Evolutionary conservation across 2,888 invertebrate genomes (phyloP), one percentile per base, ranked within the genome.

Genomic region (Lepidocyrtoides sp.): DNA sequence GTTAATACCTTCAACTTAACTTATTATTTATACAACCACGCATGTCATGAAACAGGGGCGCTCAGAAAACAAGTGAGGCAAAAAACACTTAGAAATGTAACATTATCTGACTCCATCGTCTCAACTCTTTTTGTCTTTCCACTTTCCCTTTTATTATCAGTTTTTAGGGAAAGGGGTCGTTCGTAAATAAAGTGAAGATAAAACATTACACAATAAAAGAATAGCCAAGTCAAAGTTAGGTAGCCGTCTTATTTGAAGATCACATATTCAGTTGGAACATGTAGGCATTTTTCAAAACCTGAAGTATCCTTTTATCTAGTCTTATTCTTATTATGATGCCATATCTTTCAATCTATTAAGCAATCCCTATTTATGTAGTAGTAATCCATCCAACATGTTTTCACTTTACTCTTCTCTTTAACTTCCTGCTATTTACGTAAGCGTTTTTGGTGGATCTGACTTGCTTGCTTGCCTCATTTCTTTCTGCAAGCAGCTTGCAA

Each of bases 311-410:
- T 60, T 79, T 81, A 69, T 81, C 79, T 66, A 36, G 79, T 79
- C 66, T 63, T 66, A 51, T 14, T n/a, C 79, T 81, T n/a, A 81
- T 48, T 63, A 54, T 79, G 44, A 75, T 69, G 63, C 51, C 14
- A 8, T 66, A 10, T 29, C 77, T 63, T 44, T 54, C 66, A 60
- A 88, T 82, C 88, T 88, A 88, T 88, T 88, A 88, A 88, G 82
- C 88, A 41, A 82, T 57, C 57, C 20, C 17, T 57, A 20, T 57
- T n/a, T n/a, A n/a, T n/a, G n/a, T n/a, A n/a, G n/a, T n/a, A 57
- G 4, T 14, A 10, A 57, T 36, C n/a, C 69, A 17, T 54, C 20
- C 20, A 72, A 14, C 54, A 23, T 54, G 69, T 69, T 69, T 69
- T 32, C 57, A 57, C 57, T 57, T 57, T 20, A 14, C 26, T 23